Evolutionary conservation across 2,888 invertebrate species (phyloP).

Genomic region (Drosophila picticornis): DNA sequence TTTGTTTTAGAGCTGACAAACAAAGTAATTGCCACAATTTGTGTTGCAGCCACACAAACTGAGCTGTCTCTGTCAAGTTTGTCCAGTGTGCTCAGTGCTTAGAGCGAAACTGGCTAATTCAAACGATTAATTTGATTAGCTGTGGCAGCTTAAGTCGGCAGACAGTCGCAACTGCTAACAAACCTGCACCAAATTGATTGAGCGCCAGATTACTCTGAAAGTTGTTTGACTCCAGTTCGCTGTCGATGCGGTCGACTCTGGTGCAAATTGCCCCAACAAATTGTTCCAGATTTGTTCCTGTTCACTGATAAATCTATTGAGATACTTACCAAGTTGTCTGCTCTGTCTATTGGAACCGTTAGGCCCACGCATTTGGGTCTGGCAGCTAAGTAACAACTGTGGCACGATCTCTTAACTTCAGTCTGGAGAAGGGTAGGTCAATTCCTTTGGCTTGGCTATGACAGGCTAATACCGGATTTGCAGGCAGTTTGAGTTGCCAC

Average conservation of each 20-base stretch:
- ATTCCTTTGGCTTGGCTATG: constrained; percentile 16
- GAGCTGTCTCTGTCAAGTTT: constrained; percentile 56
- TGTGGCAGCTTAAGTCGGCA: constrained; percentile 63
- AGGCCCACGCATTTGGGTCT: constrained; percentile 44
- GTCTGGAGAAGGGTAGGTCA: constrained; percentile 50
- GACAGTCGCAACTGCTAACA: constrained; percentile 59
- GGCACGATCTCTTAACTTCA: constrained; percentile 60
- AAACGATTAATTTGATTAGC: constrained; percentile 80
- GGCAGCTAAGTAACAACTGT: constrained; percentile 30
- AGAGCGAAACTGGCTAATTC: constrained; percentile 59
- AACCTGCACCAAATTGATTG: constrained; percentile 76
- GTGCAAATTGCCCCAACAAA: constrained; percentile 71
- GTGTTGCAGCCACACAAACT: constrained; percentile 55
- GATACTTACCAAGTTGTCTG: constrained; percentile 39
- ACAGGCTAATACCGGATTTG: constrained; percentile 20
- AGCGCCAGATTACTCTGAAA: constrained; percentile 69
- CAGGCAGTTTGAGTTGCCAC: constrained; percentile 15
- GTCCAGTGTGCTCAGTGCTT: constrained; percentile 2
- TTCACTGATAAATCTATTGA: constrained; percentile 62
- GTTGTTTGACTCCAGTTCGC: constrained; percentile 25
- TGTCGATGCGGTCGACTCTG: constrained; percentile 36
- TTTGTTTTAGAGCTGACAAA: constrained; percentile 55
- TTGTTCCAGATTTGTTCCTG: constrained; percentile 59
- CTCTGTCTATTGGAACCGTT: constrained; percentile 35
- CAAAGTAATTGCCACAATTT: constrained; percentile 76